These are phyloP conservation scores for Echiichthys vipera DNA, from an alignment of 2,797 vertebrate genomes.

Conservation along the genomic window DNA sequence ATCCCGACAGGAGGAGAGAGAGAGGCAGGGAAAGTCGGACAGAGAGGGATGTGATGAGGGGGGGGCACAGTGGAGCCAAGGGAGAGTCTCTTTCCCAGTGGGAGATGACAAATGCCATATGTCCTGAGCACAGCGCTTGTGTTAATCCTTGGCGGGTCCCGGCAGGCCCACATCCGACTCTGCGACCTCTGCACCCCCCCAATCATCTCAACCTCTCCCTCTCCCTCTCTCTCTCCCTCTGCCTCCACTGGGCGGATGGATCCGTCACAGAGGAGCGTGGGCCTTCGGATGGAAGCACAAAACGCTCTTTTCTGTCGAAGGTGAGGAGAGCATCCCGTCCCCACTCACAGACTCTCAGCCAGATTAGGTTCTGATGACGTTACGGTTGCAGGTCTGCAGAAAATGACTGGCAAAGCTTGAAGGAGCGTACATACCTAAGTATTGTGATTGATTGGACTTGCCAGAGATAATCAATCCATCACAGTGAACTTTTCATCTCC, in stretches of 20 bases:
- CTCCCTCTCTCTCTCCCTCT: constrained; percentile 31
- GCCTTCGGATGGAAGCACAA: neutral
- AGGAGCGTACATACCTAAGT: too few species aligned
- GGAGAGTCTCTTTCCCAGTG: constrained; percentile 78
- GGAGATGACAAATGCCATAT: constrained; percentile 86
- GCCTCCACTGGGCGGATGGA: constrained; percentile 31
- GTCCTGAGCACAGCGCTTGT: constrained; percentile 82
- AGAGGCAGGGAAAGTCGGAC: constrained; percentile 59
- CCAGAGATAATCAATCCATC: neutral
- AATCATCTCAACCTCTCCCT: constrained; percentile 18
- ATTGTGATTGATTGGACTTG: too few species aligned
- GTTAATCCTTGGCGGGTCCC: constrained; percentile 81
- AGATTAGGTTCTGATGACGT: neutral
- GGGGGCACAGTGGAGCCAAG: constrained; percentile 37
- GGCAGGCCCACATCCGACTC: constrained; percentile 79
- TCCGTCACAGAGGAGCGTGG: constrained; percentile 15
- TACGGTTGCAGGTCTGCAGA: neutral
- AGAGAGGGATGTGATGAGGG: constrained; percentile 60
- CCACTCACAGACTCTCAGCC: neutral
- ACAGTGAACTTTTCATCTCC: neutral
- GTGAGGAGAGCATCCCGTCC: neutral
- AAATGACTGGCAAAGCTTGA: neutral
- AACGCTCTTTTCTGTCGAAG: neutral
- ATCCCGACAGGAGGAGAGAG: constrained; percentile 74
- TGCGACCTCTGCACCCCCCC: constrained; percentile 68